phyloP scores from a whole-genome alignment of 2,888 invertebrate genomes.

The Clunio marinus region DNA sequence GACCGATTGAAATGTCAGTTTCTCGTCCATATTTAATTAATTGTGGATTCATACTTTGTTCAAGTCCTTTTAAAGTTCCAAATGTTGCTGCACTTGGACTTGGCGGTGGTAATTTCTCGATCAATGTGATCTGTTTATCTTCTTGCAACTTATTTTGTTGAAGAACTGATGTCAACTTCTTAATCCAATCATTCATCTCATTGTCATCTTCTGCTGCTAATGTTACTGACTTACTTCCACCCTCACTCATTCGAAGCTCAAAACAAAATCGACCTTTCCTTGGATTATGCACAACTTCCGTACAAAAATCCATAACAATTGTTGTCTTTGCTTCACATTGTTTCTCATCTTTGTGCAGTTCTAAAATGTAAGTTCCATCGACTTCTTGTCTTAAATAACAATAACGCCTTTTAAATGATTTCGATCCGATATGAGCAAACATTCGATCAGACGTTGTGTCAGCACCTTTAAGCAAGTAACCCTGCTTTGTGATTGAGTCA shows the following conservation, averaged over 20 bases:
- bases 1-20: constrained; percentile 81
- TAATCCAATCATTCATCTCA: constrained; percentile 79
- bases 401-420: constrained; percentile 86
- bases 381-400: constrained; percentile 86
- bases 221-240: constrained; percentile 79
- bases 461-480: constrained; percentile 86
- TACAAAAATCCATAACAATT: constrained; percentile 90
- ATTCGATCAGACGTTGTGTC: constrained; percentile 85
- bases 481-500: constrained; percentile 82
- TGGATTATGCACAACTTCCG: constrained; percentile 81
- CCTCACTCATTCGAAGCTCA: constrained; percentile 74
- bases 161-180: constrained; percentile 74
- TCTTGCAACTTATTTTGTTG: constrained; percentile 78
- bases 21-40: constrained; percentile 85
- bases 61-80: constrained; percentile 80
- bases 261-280: constrained; percentile 83
- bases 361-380: constrained; percentile 85
- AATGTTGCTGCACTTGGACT: constrained; percentile 63
- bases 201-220: constrained; percentile 82
- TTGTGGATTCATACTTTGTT: constrained; percentile 90
- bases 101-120: constrained; percentile 57
- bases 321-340: constrained; percentile 87
- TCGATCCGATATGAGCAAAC: constrained; percentile 86
- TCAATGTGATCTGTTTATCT: constrained; percentile 60
- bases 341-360: constrained; percentile 89